Conservation (phyloP, 2,888 invertebrate genomes). For the Agrilus mali region DNA sequence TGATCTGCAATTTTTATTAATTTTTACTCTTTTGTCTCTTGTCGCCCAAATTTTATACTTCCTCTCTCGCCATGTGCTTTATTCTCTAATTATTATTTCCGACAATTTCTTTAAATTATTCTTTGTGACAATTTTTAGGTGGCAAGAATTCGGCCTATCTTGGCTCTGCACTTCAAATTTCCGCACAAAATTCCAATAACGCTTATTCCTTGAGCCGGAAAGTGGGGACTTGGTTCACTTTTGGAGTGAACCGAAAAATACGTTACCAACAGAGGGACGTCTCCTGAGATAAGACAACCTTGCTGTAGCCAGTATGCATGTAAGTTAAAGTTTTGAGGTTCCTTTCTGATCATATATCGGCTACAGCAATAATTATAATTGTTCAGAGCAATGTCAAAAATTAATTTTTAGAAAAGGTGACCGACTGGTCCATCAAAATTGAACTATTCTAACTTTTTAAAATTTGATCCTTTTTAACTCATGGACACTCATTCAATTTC, state of each 20-base stretch:
- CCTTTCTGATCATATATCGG: slow-evolving; percentile 5
- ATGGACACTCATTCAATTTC: too few species aligned
- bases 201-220: slow-evolving; percentile 41
- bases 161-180: slow-evolving; percentile 26
- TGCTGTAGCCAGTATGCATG: slow-evolving; percentile 26
- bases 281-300: slow-evolving; percentile 41
- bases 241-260: slow-evolving; percentile 41
- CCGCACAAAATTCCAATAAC: slow-evolving; percentile 20
- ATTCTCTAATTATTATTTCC: background rate
- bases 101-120: background rate
- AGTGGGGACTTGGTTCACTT: slow-evolving; percentile 46
- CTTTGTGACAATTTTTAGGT: slow-evolving; percentile 19
- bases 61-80: too few species aligned
- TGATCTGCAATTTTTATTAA: background rate
- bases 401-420: slow-evolving; percentile 3
- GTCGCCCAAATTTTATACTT: too few species aligned
- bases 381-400: slow-evolving; percentile 13
- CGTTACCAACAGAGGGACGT: slow-evolving; percentile 33
- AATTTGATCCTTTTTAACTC: too few species aligned
- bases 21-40: background rate
- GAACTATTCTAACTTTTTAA: background rate
- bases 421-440: slow-evolving; percentile 11
- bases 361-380: slow-evolving; percentile 5
- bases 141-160: slow-evolving; percentile 36
- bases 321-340: too few species aligned